Conservation (phyloP, 1,140 invertebrate species). For the Drosophila triauraria region DNA sequence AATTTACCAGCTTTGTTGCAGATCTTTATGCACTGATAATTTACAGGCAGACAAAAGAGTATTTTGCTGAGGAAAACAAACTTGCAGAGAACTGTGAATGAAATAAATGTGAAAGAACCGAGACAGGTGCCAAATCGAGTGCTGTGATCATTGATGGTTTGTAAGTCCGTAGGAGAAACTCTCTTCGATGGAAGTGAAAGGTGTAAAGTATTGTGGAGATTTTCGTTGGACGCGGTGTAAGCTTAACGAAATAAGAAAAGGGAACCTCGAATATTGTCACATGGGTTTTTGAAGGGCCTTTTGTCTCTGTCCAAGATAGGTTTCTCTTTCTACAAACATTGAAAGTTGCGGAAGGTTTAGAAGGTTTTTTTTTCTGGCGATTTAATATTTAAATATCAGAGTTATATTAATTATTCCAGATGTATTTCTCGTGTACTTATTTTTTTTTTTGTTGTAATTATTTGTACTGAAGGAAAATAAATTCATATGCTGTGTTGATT, state of each 20-base stretch:
- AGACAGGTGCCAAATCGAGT: constrained; percentile 39
- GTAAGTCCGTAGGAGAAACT: constrained; percentile 39
- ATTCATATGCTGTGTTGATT: neutral
- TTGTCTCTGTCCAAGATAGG: constrained; percentile 5
- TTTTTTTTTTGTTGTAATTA: neutral
- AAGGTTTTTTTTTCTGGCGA: neutral
- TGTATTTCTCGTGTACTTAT: no score
- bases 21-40: constrained; percentile 67
- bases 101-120: constrained; percentile 37
- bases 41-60: constrained; percentile 19
- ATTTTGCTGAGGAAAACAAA: constrained; percentile 57
- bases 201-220: constrained; percentile 36
- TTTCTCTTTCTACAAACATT: constrained; percentile 38
- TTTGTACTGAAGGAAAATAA: no score
- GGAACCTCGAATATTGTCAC: constrained; percentile 22
- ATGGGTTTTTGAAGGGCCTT: constrained; percentile 24
- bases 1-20: constrained; percentile 46
- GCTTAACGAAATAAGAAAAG: constrained; percentile 21
- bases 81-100: constrained; percentile 19
- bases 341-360: constrained; percentile 8
- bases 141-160: constrained; percentile 40
- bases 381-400: neutral
- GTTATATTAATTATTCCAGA: neutral
- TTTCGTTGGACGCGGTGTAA: constrained; percentile 32
- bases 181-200: constrained; percentile 38